Conservation (phyloP, 2,888 invertebrate genomes). For the Rhopalosiphum nymphaeae region DNA sequence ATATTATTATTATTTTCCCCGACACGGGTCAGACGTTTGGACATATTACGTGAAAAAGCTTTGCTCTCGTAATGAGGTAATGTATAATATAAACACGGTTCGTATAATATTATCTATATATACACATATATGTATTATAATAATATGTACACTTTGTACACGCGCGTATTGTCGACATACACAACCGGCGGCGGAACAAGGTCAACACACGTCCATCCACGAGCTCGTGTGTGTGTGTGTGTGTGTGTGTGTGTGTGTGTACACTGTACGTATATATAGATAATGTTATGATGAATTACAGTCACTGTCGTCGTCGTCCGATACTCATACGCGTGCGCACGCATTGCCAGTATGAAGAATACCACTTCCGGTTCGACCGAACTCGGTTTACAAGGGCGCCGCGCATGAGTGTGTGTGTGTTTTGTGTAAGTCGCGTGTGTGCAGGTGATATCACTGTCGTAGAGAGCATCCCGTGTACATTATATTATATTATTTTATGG, state of each 20-base stretch:
- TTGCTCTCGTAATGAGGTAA: conserved; percentile 2
- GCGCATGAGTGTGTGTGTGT: neutral
- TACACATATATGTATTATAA: neutral
- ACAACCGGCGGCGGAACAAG: conserved; percentile 44
- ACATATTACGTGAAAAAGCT: neutral
- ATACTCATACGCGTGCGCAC: conserved; percentile 1
- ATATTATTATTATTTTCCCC: neutral
- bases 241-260: neutral
- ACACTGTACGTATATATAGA: neutral
- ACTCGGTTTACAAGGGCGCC: neutral
- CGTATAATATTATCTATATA: too few relatives aligned
- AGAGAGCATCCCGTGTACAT: neutral
- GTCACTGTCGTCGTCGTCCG: conserved; percentile 25
- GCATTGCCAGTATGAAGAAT: conserved; percentile 18
- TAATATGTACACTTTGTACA: neutral
- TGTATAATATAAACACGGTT: neutral
- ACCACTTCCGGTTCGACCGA: conserved; percentile 39
- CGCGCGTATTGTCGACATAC: neutral
- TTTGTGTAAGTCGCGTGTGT: neutral
- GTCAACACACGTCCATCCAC: conserved; percentile 52
- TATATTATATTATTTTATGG: neutral
- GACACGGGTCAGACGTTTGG: neutral
- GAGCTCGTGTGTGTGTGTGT: neutral
- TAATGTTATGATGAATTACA: conserved; percentile 46
- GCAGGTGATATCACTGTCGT: neutral